Evolutionary conservation across 2,113 vertebrate species (phyloP), one percentile per base, ranked within the genome.

Genomic region (Osmerus eperlanus): DNA sequence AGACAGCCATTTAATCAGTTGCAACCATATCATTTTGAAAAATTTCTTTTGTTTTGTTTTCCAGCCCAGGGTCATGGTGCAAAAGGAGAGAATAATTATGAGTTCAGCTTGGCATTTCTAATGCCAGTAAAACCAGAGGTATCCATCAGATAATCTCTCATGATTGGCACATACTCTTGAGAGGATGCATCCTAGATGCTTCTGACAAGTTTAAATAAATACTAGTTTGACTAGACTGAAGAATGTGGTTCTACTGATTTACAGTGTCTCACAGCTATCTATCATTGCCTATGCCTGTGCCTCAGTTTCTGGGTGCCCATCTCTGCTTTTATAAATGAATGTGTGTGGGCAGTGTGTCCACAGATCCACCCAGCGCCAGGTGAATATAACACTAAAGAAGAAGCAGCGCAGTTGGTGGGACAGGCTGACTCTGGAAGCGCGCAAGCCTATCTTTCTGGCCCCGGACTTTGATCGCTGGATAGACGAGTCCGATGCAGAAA

Each of bases 391-490:
- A 0, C 90, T 99, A 64, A 89, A 84, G 89, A 99, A 99, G 83
- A 88, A 91, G 53, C 87, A 91, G 82, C 91, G 86, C 62, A 91
- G 85, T 68, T 99, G 97, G 97, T 99, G 97, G 97, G 92, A 94
- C 60, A 90, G 96, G 28, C 91, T 97, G 71, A 94, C 93, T 21
- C 88, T 86, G 69, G 95, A 95, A 63, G 95, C 96, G 86, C 94
- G 94, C 55, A 96, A 94, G 56, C 97, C 96, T 0, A 78, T 94
- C 25, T 99, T 98, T 81, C 82, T 99, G 41, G 88, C 88, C 0
- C 96, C 96, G 0, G 97, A 99, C 83, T 99, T 98, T 8, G 97
- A 99, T 83, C 96, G 96, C 79, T 99, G 97, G 97, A 69, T 98
- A 75, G 96, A 98, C 0, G 97, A 99, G 75, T 99, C 97, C 0